Conservation (phyloP, 2,888 invertebrate genomes). For the Bombyx huttoni region DNA sequence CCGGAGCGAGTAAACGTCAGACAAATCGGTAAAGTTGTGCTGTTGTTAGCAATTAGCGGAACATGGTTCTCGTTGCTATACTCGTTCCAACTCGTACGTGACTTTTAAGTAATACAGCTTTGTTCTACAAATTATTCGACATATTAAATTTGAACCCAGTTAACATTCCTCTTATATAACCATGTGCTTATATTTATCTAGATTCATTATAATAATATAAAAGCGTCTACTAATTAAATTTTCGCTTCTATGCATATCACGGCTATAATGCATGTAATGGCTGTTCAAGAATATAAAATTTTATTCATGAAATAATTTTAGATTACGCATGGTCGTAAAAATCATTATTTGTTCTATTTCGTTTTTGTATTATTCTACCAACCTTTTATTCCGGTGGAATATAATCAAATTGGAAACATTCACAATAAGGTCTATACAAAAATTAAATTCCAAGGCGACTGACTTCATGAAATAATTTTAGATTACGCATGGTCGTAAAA, state of each 20-base stretch:
- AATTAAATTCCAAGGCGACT: not conserved
- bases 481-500: not conserved
- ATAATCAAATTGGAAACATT: not conserved
- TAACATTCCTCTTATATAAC: not conserved
- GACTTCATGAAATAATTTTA: too few relatives aligned
- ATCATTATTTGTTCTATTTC: not conserved
- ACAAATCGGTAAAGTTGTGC: slow-evolving; percentile 26
- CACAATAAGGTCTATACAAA: not conserved
- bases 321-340: not conserved
- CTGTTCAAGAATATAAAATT: not conserved
- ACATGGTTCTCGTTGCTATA: slow-evolving; percentile 14
- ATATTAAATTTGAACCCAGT: not conserved
- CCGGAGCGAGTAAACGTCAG: slow-evolving; percentile 12
- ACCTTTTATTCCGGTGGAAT: not conserved
- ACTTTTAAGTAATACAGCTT: slow-evolving; percentile 10
- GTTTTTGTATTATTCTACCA: too few relatives aligned
- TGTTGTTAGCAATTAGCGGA: slow-evolving; percentile 28
- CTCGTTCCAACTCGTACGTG: slow-evolving; percentile 5
- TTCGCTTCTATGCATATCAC: not conserved
- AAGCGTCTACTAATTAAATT: not conserved
- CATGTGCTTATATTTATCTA: too few relatives aligned
- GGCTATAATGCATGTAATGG: not conserved
- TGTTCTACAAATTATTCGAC: slow-evolving; percentile 8
- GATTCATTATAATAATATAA: too few relatives aligned
- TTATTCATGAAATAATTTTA: not conserved